Evolutionary conservation across 2,797 vertebrate genomes (phyloP).

Genomic region (Mionectes olivaceus): DNA sequence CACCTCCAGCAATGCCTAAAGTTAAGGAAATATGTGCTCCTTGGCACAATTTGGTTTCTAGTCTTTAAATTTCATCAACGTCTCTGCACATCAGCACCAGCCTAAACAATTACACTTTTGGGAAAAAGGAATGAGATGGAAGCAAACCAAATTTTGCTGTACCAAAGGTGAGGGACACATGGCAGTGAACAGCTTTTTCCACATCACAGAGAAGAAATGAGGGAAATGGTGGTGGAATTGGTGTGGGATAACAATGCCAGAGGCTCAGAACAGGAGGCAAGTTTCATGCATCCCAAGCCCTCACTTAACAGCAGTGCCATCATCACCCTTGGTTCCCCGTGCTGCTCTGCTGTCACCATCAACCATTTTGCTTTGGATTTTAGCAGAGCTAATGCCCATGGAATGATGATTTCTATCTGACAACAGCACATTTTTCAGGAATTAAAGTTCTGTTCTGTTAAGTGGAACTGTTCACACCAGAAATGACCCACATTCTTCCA

Average conservation of each 20-base stretch:
- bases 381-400: background rate
- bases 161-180: background rate
- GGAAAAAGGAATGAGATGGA: background rate
- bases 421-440: background rate
- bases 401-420: background rate
- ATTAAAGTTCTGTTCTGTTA: background rate
- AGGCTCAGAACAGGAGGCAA: background rate
- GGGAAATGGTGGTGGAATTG: fast-evolving
- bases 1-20: fast-evolving
- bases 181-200: background rate
- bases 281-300: fast-evolving
- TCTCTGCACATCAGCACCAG: background rate
- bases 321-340: background rate
- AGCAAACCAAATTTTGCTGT: background rate
- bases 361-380: background rate
- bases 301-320: background rate
- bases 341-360: background rate
- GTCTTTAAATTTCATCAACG: background rate
- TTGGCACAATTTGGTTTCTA: background rate
- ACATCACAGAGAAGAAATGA: background rate
- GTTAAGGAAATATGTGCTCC: background rate
- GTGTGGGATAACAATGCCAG: background rate
- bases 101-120: fast-evolving
- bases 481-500: background rate
- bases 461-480: background rate